A percentile compares a stretch with the other conserved stretches of the same genome.
Conservation (phyloP, 2,113 vertebrate species). For the Siphamia tubifer region DNA sequence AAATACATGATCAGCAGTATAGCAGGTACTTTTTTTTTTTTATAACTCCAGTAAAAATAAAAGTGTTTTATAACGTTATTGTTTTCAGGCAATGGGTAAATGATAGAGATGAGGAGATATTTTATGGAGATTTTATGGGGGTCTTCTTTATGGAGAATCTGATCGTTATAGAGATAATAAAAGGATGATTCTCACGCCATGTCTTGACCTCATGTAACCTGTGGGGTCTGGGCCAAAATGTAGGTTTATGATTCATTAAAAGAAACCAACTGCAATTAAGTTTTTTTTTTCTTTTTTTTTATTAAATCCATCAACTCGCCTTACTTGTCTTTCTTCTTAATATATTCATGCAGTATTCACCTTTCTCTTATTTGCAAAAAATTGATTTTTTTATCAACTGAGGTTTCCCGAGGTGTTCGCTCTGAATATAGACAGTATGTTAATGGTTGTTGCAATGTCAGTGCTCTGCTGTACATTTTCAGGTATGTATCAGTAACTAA, state of each 20-base stretch:
- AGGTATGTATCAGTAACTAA: constrained; percentile 20
- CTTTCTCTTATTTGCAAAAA: neutral
- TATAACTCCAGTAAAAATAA: constrained; percentile 77
- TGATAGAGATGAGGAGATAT: constrained; percentile 66
- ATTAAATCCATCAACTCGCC: too few relatives aligned
- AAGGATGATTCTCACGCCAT: constrained; percentile 75
- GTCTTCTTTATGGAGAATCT: constrained; percentile 72
- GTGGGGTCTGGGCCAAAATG: neutral
- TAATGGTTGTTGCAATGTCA: too few relatives aligned
- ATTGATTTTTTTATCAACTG: neutral
- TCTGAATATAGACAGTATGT: neutral
- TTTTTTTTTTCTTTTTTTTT: too few relatives aligned
- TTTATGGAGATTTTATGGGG: constrained; percentile 79
- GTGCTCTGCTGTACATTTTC: neutral
- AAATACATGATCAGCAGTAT: constrained; percentile 63
- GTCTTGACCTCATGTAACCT: constrained; percentile 27
- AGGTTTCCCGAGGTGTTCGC: neutral
- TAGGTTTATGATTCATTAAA: neutral
- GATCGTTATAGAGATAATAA: constrained; percentile 62
- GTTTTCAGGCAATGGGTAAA: constrained; percentile 74
- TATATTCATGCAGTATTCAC: neutral
- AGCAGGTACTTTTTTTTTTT: constrained; percentile 73
- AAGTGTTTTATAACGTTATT: constrained; percentile 80
- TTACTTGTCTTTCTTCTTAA: neutral
- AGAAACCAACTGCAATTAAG: neutral